phyloP scores from a whole-genome alignment of 2,888 invertebrate species.

The Psococerastis gibbosa region DNA sequence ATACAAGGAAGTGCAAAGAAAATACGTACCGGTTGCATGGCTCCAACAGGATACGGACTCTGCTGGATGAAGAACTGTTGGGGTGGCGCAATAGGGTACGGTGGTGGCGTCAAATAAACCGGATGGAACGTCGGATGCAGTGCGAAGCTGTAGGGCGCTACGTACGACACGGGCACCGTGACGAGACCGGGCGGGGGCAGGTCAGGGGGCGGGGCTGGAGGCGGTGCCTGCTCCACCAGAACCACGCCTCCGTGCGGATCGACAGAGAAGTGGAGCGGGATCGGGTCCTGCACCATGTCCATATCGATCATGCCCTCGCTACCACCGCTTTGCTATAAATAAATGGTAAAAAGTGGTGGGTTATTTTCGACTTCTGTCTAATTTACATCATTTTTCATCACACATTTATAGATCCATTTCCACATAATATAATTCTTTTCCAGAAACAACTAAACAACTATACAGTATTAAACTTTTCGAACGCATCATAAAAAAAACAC shows the following conservation, averaged over 20 bases:
- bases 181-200: slow-evolving; percentile 15
- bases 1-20: too few relatives aligned
- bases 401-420: too few relatives aligned
- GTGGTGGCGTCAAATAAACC: slow-evolving; percentile 26
- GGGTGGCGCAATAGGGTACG: slow-evolving; percentile 34
- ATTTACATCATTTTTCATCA: too few relatives aligned
- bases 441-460: too few relatives aligned
- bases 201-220: slow-evolving; percentile 24
- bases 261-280: slow-evolving; percentile 21
- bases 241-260: slow-evolving; percentile 28
- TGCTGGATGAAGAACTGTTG: slow-evolving; percentile 20
- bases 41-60: background rate
- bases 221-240: slow-evolving; percentile 30
- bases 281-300: slow-evolving; percentile 38
- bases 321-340: slow-evolving; percentile 37
- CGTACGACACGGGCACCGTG: slow-evolving; percentile 34
- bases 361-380: too few relatives aligned
- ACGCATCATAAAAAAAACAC: too few relatives aligned
- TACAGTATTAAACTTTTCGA: too few relatives aligned
- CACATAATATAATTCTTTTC: too few relatives aligned
- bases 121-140: slow-evolving; percentile 34
- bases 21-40: slow-evolving; percentile 14
- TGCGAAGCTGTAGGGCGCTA: slow-evolving; percentile 48
- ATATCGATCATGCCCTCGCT: slow-evolving; percentile 39
- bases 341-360: too few relatives aligned